Base-by-base conservation (phyloP, 2,113 vertebrate species). In the Stercorarius parasiticus region DNA sequence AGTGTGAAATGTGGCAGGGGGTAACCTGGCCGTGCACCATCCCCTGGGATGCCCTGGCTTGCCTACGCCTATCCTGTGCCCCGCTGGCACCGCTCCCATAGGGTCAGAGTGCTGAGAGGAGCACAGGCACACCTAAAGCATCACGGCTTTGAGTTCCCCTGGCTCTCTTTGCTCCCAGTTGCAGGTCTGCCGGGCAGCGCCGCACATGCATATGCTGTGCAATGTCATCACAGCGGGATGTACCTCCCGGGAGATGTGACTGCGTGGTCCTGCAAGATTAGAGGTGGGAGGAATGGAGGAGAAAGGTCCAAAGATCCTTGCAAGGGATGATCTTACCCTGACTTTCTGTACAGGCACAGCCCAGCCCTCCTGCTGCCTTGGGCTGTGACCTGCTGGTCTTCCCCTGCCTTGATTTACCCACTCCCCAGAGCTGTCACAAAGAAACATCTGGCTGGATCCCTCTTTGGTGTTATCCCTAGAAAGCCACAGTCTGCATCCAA, bases 21-120 rank as follows among this genome's bases (percentile, higher is more conserved):
- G 8, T 27, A 56, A 80, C 2, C 2, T 0, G 0, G 20, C 58
- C 5, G 18, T 19, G 29, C 4, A 4, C 22, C 58, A 17, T 16
- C 29, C 20, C 36, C 19, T 5, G 11, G 49, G 53, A 92, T 5
- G 20, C 16, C 64, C 53, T 86, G 47, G 52, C 47, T 85, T 18
- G 5, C 23, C 64, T 72, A 26, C 1, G 3, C 29, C 47, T 87
- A 42, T 38, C 56, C 52, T 16, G 56, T 2, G 5, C 8, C n/a
- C 27, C 34, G 61, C 43, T 74, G 69, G 56, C 50, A 65, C n/a
- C 6, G 5, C 30, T 77, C 64, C 42, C 50, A 71, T 43, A 25
- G 34, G 43, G 42, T n/a, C 49, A 73, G 18, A 18, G 30, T 53
- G 29, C 78, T 8, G 15, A 50, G 65, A 45, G 36, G 34, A 72